Conservation (phyloP, 2,113 vertebrate genomes). For the mouse (Mus musculus) region DNA sequence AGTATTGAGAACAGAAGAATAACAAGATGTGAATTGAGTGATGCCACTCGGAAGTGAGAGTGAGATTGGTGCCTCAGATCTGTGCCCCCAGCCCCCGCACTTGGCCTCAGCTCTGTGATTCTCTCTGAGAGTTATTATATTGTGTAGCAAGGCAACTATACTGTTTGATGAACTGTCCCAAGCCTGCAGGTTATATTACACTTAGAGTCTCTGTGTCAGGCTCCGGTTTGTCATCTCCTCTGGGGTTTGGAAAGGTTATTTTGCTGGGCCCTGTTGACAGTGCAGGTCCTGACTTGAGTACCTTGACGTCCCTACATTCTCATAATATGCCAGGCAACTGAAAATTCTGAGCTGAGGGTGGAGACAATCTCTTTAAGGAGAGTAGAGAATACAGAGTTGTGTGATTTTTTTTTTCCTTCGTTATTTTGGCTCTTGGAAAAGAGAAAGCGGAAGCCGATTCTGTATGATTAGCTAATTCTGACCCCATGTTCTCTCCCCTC, state of each 20-base stretch:
- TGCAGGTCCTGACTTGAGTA: background rate
- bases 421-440: constrained; percentile 53
- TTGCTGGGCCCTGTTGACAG: background rate
- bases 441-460: constrained; percentile 45
- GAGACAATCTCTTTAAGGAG: background rate
- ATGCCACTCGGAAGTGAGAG: background rate
- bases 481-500: constrained; percentile 85
- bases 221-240: background rate
- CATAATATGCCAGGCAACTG: background rate
- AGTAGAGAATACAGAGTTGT: background rate
- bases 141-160: background rate
- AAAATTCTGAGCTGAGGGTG: background rate
- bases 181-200: background rate
- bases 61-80: background rate
- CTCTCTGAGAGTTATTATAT: background rate
- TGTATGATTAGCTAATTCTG: constrained; percentile 82
- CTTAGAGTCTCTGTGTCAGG: background rate
- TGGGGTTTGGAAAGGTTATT: background rate
- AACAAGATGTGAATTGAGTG: background rate
- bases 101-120: background rate
- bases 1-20: background rate
- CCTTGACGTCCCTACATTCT: background rate
- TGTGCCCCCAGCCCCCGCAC: background rate
- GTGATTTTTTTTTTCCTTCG: background rate
- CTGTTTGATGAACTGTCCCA: background rate